Evolutionary conservation across 2,113 vertebrate genomes (phyloP).

Genomic region (Callionymus lyra): DNA sequence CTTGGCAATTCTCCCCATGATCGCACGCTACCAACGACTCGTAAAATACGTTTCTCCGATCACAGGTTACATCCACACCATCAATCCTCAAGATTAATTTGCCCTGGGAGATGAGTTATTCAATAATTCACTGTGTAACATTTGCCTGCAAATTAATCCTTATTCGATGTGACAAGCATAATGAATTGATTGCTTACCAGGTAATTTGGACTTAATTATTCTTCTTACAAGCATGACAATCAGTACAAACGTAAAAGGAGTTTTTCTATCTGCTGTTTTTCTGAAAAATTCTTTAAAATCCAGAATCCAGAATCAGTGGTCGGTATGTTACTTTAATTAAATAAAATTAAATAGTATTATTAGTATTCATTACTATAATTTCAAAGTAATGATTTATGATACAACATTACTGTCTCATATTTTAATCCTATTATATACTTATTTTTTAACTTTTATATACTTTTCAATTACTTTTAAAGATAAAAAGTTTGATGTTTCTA

Average conservation of each 20-base stretch:
- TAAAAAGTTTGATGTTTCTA: too few relatives aligned
- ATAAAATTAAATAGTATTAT: too few relatives aligned
- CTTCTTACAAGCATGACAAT: slow-evolving; percentile 39
- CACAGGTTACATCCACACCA: slow-evolving; percentile 53
- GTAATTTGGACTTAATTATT: slow-evolving; percentile 64
- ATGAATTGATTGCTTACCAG: slow-evolving; percentile 64
- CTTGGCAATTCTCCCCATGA: slow-evolving; percentile 25
- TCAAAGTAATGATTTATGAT: too few relatives aligned
- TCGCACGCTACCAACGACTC: slow-evolving; percentile 25
- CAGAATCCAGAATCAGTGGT: background rate
- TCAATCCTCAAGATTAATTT: slow-evolving; percentile 62
- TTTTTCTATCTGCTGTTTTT: too few relatives aligned
- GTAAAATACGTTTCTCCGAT: slow-evolving; percentile 42
- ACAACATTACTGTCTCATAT: too few relatives aligned
- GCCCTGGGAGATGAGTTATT: slow-evolving; percentile 56
- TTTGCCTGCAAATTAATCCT: slow-evolving; percentile 62
- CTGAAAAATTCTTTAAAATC: background rate
- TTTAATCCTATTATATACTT: too few relatives aligned
- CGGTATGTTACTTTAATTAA: too few relatives aligned
- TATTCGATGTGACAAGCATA: slow-evolving; percentile 55
- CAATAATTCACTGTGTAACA: slow-evolving; percentile 67
- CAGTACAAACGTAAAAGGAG: slow-evolving; percentile 3
- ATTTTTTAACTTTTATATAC: too few relatives aligned
- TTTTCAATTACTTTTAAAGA: too few relatives aligned
- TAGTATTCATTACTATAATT: too few relatives aligned